Base-by-base conservation (phyloP, 2,797 vertebrate species). In the Xenentodon cancila region DNA sequence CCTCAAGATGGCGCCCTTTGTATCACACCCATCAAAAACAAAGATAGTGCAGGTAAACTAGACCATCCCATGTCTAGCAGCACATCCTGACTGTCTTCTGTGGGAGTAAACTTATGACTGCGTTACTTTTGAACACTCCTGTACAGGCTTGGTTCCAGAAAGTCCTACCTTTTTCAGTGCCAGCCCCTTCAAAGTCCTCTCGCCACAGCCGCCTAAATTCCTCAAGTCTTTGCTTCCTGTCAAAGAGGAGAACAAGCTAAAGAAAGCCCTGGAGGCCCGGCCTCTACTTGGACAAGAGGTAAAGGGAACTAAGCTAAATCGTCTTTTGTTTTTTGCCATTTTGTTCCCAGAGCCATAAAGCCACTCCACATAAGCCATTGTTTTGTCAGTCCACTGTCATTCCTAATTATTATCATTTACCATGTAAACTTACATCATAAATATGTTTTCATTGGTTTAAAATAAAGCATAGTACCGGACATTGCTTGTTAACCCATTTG, bases 221-320 rank as follows among this genome's bases (percentile, higher is more conserved):
- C 96, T 99, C 87, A 98, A 97, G 81, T 95, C 96, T 42, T 92
- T 99, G 76, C 94, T 98, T 94, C 96, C 97, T 19, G 96, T 98
- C 59, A 97, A 94, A 86, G 97, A 99, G 75, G 97, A 98, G 72
- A 94, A 95, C 81, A 98, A 97, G 87, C 92, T 77, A 65, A 96
- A 92, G 86, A 93, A 82, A 17, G 88, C 88, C 0, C 87, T 98
- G 64, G 97, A 98, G 92, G 92, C 95, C 5, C 92, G 94, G 40
- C 97, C 97, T 2, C 93, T 98, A 37, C 95, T 99, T 64, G 95
- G 95, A 82, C 95, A 96, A 82, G 96, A 97, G 96, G 97, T 98
- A 92, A 91, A 64, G 44, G 89, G 61, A 32, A 42, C 37, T 13
- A 15, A 30, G n/a, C 40, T 32, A 5, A 7, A 46, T 30, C 20